These are phyloP conservation scores for Ephialtes manifestator DNA, from an alignment of 2,888 invertebrate species.

Conservation along the genomic window DNA sequence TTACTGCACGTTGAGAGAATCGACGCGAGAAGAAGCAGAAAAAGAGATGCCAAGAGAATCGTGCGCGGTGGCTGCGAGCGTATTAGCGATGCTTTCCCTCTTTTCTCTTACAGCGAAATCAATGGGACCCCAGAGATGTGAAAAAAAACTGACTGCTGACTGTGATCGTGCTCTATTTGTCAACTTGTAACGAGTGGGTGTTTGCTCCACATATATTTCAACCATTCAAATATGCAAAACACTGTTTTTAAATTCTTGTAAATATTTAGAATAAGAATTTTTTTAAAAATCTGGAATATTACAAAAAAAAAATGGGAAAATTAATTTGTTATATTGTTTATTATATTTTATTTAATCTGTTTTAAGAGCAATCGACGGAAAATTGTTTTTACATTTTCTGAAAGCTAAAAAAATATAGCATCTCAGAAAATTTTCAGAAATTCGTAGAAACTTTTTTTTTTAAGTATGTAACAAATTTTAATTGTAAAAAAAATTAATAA, in stretches of 20 bases:
- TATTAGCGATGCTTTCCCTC: conserved; percentile 66
- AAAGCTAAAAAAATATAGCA: background rate
- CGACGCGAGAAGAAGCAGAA: conserved; percentile 29
- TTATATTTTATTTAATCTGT: too few relatives aligned
- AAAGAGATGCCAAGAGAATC: conserved; percentile 30
- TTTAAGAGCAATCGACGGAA: too few relatives aligned
- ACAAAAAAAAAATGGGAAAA: too few relatives aligned
- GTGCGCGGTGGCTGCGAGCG: conserved; percentile 36
- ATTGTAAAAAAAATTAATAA: background rate
- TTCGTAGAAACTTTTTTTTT: too few relatives aligned
- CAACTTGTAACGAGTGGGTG: conserved; percentile 48
- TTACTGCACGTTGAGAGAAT: conserved; percentile 5
- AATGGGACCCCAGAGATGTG: background rate
- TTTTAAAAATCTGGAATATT: too few relatives aligned
- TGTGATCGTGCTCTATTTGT: conserved; percentile 42
- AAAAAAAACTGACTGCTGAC: conserved; percentile 15
- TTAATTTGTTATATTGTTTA: too few relatives aligned
- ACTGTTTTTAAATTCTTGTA: background rate
- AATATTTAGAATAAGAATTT: too few relatives aligned
- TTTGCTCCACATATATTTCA: background rate
- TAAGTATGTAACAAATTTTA: too few relatives aligned
- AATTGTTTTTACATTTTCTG: too few relatives aligned
- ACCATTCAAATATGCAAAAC: background rate
- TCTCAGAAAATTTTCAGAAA: too few relatives aligned
- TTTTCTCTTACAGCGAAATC: conserved; percentile 46